Evolutionary conservation across 2,888 invertebrate genomes (phyloP), one percentile per base, ranked within the genome.

Genomic region (Portevinia maculata): DNA sequence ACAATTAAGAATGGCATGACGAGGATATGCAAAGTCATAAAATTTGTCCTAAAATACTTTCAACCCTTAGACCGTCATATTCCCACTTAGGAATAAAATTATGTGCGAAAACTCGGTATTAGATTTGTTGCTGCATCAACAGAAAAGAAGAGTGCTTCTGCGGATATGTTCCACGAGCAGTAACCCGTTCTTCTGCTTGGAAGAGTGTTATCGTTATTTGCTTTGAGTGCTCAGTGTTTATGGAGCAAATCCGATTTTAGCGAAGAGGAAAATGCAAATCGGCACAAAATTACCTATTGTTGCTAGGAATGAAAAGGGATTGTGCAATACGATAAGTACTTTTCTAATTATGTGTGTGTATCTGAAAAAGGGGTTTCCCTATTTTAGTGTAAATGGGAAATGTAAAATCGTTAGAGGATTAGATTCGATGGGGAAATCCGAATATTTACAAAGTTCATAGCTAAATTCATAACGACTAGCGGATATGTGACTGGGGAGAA

Each of bases 191-290:
- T 53, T 15, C 39, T 8, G 46, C 21, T 34, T 41, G n/a, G 4
- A 24, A 8, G 7, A 24, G 41, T 30, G 32, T 44, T 32, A 60
- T 60, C 39, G 24, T 41, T 28, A 21, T 57, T 37, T 28, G 52
- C 50, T 79, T 50, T 50, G 28, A 60, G 52, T 53, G 21, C 79
- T 67, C 67, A 65, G 65, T 60, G 53, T 67, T 79, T 55, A 60
- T 37, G 60, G 48, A 67, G 65, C 65, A 65, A 73, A 79, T 65
- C 79, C 41, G 65, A 79, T 79, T 73, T 39, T 37, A 11, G 44
- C n/a, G 13, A 39, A 50, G 52, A 24, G 9, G 59, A 46, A 69
- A 76, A 75, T 69, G 73, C 64, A 55, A 57, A 55, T 41, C 50
- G 32, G 50, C 71, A 44, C 41, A 34, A 78, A 59, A 59, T 73